phyloP scores from a whole-genome alignment of 2,113 vertebrate genomes.

The Trochalopteron elliotii region DNA sequence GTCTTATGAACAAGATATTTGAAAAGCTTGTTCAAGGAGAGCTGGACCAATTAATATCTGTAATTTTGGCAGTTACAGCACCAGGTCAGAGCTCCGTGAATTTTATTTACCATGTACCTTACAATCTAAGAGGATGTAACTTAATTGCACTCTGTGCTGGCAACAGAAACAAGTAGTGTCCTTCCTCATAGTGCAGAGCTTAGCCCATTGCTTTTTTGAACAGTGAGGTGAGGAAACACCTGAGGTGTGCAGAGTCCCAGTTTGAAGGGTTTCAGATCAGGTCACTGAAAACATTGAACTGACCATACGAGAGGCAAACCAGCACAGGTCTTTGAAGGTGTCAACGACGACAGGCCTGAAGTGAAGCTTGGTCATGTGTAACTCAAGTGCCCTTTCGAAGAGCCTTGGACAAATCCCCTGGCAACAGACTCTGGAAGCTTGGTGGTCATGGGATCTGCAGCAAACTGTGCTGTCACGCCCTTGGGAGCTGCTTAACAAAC shows the following conservation, averaged over 20 bases:
- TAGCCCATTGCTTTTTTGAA: not conserved
- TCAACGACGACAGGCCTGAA: not conserved
- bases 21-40: not conserved
- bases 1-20: not conserved
- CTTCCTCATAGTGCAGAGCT: not conserved
- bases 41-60: not conserved
- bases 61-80: not conserved
- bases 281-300: not conserved
- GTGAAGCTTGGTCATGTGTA: not conserved
- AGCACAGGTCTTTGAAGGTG: not conserved
- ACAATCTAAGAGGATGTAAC: not conserved
- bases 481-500: not conserved
- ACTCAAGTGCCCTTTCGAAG: not conserved
- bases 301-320: not conserved
- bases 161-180: not conserved
- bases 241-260: not conserved
- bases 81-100: not conserved
- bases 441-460: not conserved
- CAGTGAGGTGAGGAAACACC: not conserved
- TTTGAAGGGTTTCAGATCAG: not conserved
- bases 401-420: not conserved
- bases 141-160: not conserved
- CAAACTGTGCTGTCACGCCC: rapidly evolving
- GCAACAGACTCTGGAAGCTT: not conserved
- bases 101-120: not conserved